Percentiles rank a stretch among this genome's conserved stretches.
Evolutionary conservation across 2,888 invertebrate species (phyloP).

Genomic region (Caenorhabditis panamensis): DNA sequence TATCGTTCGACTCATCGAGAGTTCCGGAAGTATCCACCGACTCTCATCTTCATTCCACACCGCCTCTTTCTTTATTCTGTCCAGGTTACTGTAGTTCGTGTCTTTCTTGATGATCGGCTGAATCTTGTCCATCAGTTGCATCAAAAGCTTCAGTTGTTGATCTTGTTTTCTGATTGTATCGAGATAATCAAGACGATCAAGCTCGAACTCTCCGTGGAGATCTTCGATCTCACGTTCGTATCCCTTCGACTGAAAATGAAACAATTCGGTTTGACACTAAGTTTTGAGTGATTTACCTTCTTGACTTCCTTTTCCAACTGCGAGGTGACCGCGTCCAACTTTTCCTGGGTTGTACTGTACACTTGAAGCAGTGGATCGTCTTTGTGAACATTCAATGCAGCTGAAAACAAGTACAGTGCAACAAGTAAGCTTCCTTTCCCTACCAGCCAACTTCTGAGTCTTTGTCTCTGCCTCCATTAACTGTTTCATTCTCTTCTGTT

Average conservation of each 20-base stretch:
- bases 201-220: conserved; percentile 89
- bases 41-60: conserved; percentile 88
- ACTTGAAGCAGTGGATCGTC: conserved; percentile 87
- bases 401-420: too few relatives aligned
- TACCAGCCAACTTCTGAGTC: conserved; percentile 78
- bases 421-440: too few relatives aligned
- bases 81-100: conserved; percentile 84
- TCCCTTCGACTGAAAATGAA: conserved; percentile 84
- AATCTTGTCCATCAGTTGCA: conserved; percentile 82
- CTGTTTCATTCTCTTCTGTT: conserved; percentile 86
- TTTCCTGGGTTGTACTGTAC: conserved; percentile 88
- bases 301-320: conserved; percentile 84
- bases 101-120: conserved; percentile 84
- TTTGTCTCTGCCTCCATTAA: conserved; percentile 86
- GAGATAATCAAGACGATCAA: conserved; percentile 89
- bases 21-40: conserved; percentile 85
- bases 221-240: conserved; percentile 88
- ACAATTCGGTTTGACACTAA: neutral
- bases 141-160: conserved; percentile 86
- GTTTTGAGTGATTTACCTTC: conserved; percentile 36
- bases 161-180: conserved; percentile 88
- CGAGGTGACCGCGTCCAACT: conserved; percentile 87
- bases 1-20: conserved; percentile 85
- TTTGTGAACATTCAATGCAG: conserved; percentile 84
- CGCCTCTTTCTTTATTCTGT: conserved; percentile 86